Percentiles rank a stretch among this genome's conserved stretches.
phyloP scores from a whole-genome alignment of 2,113 vertebrate species.

The Coregonus clupeaformis region DNA sequence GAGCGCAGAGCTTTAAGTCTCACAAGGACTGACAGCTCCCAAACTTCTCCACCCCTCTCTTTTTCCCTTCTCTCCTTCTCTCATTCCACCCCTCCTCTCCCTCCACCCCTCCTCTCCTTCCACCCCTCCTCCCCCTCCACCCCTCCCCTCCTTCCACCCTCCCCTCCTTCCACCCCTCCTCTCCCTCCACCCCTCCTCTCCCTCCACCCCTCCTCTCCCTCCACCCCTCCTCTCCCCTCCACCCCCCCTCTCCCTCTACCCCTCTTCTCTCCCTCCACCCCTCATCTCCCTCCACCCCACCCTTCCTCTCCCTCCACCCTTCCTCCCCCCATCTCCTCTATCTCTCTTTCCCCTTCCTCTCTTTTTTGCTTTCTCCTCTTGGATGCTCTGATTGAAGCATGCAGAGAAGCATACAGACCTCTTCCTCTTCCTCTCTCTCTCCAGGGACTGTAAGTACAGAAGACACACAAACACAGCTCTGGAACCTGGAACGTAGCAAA shows the following conservation, averaged over 20 bases:
- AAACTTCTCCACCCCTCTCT: conserved; percentile 51
- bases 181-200: too few relatives aligned
- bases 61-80: conserved; percentile 41
- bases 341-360: too few relatives aligned
- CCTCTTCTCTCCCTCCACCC: too few relatives aligned
- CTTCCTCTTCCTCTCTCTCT: background rate
- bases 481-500: conserved; percentile 25
- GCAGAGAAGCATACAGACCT: background rate
- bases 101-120: conserved; percentile 1
- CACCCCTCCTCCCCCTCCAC: too few relatives aligned
- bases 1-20: conserved; percentile 68
- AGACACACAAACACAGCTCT: conserved; percentile 44
- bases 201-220: too few relatives aligned
- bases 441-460: background rate
- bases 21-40: conserved; percentile 73
- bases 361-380: conserved; percentile 14
- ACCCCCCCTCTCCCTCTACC: too few relatives aligned
- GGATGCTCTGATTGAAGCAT: too few relatives aligned
- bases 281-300: too few relatives aligned
- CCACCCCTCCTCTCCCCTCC: background rate
- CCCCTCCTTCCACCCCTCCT: too few relatives aligned
- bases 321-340: too few relatives aligned
- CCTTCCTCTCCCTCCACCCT: too few relatives aligned
- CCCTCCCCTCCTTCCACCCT: too few relatives aligned
- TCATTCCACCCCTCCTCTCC: conserved; percentile 35